Evolutionary conservation across 2,797 vertebrate genomes (phyloP).

Genomic region (Parotocinclus haroldoi): DNA sequence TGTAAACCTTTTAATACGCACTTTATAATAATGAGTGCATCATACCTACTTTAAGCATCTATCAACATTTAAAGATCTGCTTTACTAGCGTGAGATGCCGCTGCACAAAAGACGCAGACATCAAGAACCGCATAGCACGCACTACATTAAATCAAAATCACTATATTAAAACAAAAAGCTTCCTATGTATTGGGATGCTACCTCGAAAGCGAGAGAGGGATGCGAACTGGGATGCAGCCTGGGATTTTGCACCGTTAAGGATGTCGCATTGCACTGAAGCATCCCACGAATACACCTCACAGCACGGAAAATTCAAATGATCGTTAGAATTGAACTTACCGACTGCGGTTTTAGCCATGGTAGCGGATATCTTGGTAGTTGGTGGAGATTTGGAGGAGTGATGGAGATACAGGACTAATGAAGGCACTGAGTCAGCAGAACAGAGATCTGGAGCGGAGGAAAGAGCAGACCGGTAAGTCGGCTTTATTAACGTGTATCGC

Average conservation of each 20-base stretch:
- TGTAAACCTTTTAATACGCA: background rate
- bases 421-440: constrained; percentile 83
- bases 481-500: constrained; percentile 50
- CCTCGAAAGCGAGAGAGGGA: background rate
- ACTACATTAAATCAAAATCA: too few species aligned
- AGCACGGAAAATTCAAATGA: background rate
- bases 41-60: background rate
- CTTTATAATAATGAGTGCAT: background rate
- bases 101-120: background rate
- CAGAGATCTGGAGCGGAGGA: constrained; percentile 40
- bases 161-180: too few species aligned
- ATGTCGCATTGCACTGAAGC: constrained; percentile 52
- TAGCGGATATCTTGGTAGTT: constrained; percentile 50
- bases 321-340: constrained; percentile 62
- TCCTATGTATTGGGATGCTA: background rate
- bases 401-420: constrained; percentile 57
- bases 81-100: background rate
- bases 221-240: background rate
- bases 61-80: background rate
- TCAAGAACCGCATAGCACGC: background rate
- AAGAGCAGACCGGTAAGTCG: constrained; percentile 57
- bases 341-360: constrained; percentile 76
- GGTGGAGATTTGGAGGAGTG: constrained; percentile 42
- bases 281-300: constrained; percentile 21
- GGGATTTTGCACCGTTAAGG: constrained; percentile 66